phyloP scores from a whole-genome alignment of 2,797 vertebrate genomes.

The Enteromius thamalakanensis region DNA sequence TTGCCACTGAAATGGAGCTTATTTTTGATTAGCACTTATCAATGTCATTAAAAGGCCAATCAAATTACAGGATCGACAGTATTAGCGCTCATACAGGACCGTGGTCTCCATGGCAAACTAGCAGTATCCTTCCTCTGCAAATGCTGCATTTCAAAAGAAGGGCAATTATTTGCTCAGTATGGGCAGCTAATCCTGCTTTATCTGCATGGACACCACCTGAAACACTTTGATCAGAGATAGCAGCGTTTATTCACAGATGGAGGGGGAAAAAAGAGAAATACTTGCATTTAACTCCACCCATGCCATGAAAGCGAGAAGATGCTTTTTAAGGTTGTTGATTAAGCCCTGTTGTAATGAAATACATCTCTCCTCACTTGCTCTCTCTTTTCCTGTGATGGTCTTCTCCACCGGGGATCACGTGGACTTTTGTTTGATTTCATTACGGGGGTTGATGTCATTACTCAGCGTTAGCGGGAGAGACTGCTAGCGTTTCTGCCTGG shows the following conservation, averaged over 20 bases:
- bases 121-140: slow-evolving; percentile 69
- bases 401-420: neutral
- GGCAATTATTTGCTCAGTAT: slow-evolving; percentile 84
- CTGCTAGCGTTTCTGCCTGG: slow-evolving; percentile 65
- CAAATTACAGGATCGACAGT: slow-evolving; percentile 27
- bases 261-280: neutral
- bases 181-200: slow-evolving; percentile 77
- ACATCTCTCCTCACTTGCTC: slow-evolving; percentile 37
- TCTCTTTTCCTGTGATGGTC: slow-evolving; percentile 2
- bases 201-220: slow-evolving; percentile 81
- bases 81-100: slow-evolving; percentile 34
- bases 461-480: slow-evolving; percentile 72
- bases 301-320: slow-evolving; percentile 75
- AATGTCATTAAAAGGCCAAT: slow-evolving; percentile 36
- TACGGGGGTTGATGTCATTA: slow-evolving; percentile 77
- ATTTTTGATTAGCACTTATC: slow-evolving; percentile 53
- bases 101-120: slow-evolving; percentile 52
- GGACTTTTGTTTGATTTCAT: slow-evolving; percentile 63
- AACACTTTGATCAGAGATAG: slow-evolving; percentile 77
- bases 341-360: slow-evolving; percentile 69
- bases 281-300: slow-evolving; percentile 64
- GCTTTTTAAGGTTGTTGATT: slow-evolving; percentile 77
- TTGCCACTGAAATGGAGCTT: slow-evolving; percentile 28
- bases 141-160: slow-evolving; percentile 75
- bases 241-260: slow-evolving; percentile 16